Evolutionary conservation across 2,113 vertebrate genomes (phyloP).

Genomic region (Excalfactoria chinensis): DNA sequence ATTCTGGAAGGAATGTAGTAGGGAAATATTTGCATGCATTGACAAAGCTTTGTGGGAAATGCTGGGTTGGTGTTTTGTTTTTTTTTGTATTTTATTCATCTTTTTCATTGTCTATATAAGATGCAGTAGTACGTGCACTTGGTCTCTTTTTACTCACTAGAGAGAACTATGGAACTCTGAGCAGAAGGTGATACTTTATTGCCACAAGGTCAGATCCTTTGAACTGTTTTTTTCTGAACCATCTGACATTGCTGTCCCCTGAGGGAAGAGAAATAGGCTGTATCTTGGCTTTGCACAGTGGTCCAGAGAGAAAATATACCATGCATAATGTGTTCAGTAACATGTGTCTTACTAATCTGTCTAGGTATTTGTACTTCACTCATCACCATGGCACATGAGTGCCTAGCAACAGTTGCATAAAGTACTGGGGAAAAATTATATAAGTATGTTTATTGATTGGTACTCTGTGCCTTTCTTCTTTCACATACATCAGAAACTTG

Average conservation of each 20-base stretch:
- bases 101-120: not conserved
- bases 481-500: not conserved
- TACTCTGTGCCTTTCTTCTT: not conserved
- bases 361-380: conserved; percentile 27
- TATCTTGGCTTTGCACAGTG: not conserved
- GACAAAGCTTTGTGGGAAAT: not conserved
- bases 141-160: not conserved
- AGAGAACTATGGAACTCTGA: not conserved
- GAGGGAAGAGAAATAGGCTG: not conserved
- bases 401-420: conserved; percentile 67
- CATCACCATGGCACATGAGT: conserved; percentile 53
- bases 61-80: not conserved
- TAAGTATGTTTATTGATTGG: not conserved
- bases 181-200: conserved; percentile 6
- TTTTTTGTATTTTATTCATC: not conserved
- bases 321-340: not conserved
- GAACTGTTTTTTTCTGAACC: conserved; percentile 6
- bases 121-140: not conserved
- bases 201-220: conserved; percentile 1
- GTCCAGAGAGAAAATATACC: not conserved
- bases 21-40: not conserved
- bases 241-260: not conserved
- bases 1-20: not conserved
- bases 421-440: conserved; percentile 15
- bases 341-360: conserved; percentile 57